phyloP scores from a whole-genome alignment of 2,888 invertebrate species.

The Xestia sexstrigata region DNA sequence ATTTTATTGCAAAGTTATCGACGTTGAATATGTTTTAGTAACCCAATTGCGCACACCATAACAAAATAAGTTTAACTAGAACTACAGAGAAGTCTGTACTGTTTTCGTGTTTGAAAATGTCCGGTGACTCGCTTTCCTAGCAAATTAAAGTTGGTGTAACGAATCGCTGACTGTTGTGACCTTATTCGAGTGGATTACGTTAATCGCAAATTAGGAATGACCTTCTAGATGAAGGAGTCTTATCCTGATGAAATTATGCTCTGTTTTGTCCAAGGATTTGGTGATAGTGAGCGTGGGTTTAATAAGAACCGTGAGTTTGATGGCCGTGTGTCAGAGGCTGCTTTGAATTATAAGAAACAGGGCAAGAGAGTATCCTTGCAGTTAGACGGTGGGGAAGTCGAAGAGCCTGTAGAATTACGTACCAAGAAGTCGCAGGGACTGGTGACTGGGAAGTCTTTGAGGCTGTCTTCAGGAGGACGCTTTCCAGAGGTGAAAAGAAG shows the following conservation, averaged over 20 bases:
- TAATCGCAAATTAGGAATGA: conserved; percentile 74
- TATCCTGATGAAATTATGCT: conserved; percentile 92
- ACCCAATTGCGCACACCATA: conserved; percentile 43
- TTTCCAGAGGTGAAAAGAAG: conserved; percentile 87
- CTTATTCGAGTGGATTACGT: conserved; percentile 65
- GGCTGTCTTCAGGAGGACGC: conserved; percentile 79
- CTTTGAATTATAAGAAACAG: conserved; percentile 76
- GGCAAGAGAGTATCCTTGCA: conserved; percentile 75
- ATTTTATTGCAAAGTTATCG: conserved; percentile 54
- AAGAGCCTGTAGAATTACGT: conserved; percentile 72
- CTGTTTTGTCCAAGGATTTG: conserved; percentile 93
- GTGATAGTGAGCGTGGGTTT: conserved; percentile 83
- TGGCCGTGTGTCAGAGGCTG: conserved; percentile 77
- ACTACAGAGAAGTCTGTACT: conserved; percentile 54
- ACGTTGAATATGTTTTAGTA: conserved; percentile 49
- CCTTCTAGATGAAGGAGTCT: conserved; percentile 89
- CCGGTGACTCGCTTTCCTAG: conserved; percentile 58
- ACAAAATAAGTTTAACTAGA: conserved; percentile 53
- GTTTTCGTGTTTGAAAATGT: conserved; percentile 67
- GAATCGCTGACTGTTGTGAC: conserved; percentile 66
- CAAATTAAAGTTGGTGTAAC: conserved; percentile 54
- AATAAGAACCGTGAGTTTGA: conserved; percentile 81
- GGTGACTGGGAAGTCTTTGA: conserved; percentile 80
- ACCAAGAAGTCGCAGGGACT: conserved; percentile 73
- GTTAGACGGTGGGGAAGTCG: conserved; percentile 66